These are phyloP conservation scores for Okapia johnstoni DNA, from an alignment of 2,113 vertebrate genomes.

Conservation along the genomic window DNA sequence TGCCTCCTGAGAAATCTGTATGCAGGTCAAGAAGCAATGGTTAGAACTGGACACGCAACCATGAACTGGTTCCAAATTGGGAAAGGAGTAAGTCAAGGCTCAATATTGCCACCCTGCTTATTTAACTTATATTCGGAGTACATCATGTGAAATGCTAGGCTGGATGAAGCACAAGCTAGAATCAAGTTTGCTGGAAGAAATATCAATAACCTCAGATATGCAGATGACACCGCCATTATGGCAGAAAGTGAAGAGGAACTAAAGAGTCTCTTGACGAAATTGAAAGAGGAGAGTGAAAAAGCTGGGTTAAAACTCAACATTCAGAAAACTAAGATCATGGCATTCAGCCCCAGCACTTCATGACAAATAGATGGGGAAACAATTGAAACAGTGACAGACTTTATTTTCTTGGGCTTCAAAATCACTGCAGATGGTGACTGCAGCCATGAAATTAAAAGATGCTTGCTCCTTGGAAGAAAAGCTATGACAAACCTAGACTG, in stretches of 20 bases:
- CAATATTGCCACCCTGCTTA: not conserved
- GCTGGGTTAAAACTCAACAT: not conserved
- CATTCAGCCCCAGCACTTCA: not conserved
- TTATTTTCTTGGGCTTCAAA: not conserved
- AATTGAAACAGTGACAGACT: not conserved
- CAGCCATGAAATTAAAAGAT: not conserved
- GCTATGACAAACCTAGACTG: not conserved
- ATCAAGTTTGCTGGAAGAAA: not conserved
- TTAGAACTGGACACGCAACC: not conserved
- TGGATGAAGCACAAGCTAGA: not conserved
- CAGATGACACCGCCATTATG: not conserved
- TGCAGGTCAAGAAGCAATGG: not conserved
- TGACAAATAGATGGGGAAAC: not conserved
- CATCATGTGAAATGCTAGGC: not conserved
- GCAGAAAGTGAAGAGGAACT: not conserved
- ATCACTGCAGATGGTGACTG: not conserved
- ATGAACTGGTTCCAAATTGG: not conserved
- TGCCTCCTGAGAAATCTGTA: not conserved
- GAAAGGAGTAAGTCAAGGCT: not conserved
- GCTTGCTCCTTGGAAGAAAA: not conserved
- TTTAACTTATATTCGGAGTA: not conserved
- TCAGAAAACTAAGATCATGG: not conserved
- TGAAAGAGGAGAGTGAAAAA: not conserved
- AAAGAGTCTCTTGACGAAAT: not conserved
- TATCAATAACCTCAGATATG: not conserved